Base-by-base conservation (phyloP, 1,140 invertebrate species). In the Bombus picipes region DNA sequence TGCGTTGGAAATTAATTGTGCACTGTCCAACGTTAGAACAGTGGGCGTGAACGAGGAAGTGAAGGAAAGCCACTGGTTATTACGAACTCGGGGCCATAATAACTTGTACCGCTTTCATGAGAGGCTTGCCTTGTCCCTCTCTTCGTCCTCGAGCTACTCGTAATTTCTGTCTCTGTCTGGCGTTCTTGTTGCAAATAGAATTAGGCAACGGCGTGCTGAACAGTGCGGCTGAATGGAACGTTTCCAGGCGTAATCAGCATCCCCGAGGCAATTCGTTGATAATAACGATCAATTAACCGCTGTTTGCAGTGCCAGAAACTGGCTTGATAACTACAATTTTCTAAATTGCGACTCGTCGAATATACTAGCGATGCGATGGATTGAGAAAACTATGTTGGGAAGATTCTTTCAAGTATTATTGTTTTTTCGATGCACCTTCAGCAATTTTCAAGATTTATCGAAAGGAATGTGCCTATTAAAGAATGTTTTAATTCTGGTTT, bases 21-120 rank as follows among this genome's bases (percentile, higher is more conserved):
- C 66, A 87, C 82, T 90, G 81, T 81, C 47, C 68, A 66, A 66
- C 62, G 68, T 68, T 76, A 37, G 72, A 86, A 72, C 47, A 66
- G 83, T 87, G 88, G 84, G 84, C 88, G 84, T 89, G 74, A 89
- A 86, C 83, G 83, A 91, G 72, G 78, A 87, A 88, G 86, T 22
- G 66, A 39, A 86, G 80, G 79, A 88, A 90, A 90, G 88, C 78
- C 83, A 78, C 87, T 43, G 73, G 82, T 85, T 76, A 78, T 89
- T 89, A 90, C 85, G 39, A 71, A 71, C 59, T 32, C 77, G 37
- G 59, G 34, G 53, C 78, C 34, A 41, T 68, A 87, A 83, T 81
- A 80, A 87, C 88, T 84, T 43, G 75, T 84, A 73, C 65, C 62
- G 53, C 43, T 76, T 76, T 70, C 83, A 43, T 74, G 77, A 86